Percentiles rank a stretch among this genome's conserved stretches.
These are phyloP conservation scores for Eupithecia inturbata DNA, from an alignment of 2,888 invertebrate species.

Conservation along the genomic window DNA sequence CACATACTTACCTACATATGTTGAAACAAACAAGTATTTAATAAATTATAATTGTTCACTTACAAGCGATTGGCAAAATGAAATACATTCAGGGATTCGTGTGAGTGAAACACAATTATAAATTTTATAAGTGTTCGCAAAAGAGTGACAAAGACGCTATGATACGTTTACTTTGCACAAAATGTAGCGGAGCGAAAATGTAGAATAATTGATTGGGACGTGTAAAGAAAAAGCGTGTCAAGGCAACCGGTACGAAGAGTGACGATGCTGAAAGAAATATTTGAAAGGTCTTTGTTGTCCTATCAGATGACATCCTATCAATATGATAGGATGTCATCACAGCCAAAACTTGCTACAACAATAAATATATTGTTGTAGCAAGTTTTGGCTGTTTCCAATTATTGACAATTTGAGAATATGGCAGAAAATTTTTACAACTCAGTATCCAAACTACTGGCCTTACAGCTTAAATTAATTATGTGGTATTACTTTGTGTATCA, in stretches of 20 bases:
- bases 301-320: too few species aligned
- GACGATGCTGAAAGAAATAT: neutral
- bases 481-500: neutral
- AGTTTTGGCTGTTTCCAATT: too few species aligned
- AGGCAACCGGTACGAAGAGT: neutral
- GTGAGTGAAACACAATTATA: neutral
- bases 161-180: neutral
- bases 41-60: neutral
- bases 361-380: too few species aligned
- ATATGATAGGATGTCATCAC: too few species aligned
- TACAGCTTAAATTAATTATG: too few species aligned
- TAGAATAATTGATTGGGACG: slow-evolving; percentile 7
- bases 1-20: too few species aligned
- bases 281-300: neutral
- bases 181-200: slow-evolving; percentile 17
- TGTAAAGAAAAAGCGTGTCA: slow-evolving; percentile 8
- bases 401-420: too few species aligned
- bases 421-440: neutral
- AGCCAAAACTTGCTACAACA: too few species aligned
- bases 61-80: neutral
- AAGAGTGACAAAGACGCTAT: neutral
- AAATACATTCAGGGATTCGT: neutral
- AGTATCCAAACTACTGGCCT: neutral
- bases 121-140: neutral
- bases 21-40: neutral